phyloP scores from a whole-genome alignment of 2,797 vertebrate species.

The Hapalemur alaotrensis region DNA sequence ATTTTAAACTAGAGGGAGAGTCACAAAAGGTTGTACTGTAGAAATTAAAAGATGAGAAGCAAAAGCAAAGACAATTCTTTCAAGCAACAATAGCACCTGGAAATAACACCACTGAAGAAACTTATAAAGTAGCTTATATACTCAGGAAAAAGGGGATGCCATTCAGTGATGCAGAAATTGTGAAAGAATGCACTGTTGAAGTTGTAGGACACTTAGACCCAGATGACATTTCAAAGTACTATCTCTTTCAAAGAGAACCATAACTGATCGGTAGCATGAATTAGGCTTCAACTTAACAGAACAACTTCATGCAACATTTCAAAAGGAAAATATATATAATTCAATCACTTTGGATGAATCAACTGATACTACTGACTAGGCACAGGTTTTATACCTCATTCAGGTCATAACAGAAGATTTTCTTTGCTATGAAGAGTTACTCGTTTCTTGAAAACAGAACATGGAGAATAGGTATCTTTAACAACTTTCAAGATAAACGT shows the following conservation, averaged over 20 bases:
- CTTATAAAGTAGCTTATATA: neutral
- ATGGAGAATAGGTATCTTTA: neutral
- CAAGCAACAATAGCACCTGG: neutral
- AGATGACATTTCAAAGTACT: neutral
- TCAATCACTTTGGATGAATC: neutral
- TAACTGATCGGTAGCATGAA: neutral
- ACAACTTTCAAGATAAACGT: neutral
- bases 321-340: neutral
- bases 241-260: neutral
- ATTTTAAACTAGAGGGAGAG: neutral
- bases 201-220: neutral
- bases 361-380: neutral
- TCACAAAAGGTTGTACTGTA: neutral
- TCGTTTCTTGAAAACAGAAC: neutral
- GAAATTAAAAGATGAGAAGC: neutral
- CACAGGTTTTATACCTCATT: neutral
- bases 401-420: neutral
- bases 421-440: neutral
- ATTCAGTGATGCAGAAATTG: neutral
- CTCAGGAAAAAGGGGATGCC: neutral
- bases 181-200: neutral
- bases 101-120: neutral
- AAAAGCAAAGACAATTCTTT: neutral
- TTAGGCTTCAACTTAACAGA: neutral
- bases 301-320: neutral